phyloP scores from a whole-genome alignment of 2,797 vertebrate species.

The Lithobates pipiens region DNA sequence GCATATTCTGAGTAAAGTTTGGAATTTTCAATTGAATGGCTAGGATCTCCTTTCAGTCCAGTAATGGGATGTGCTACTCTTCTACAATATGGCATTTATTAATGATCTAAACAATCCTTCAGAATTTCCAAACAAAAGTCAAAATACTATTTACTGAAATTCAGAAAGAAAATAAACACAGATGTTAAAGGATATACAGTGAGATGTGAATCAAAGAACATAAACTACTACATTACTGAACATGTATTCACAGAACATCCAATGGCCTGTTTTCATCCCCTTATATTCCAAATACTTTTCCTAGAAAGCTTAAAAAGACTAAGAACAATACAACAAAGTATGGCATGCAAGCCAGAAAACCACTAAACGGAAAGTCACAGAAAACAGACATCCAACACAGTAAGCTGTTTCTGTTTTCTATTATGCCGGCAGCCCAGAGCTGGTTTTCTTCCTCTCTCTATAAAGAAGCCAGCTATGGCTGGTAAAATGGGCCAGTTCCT shows the following conservation, averaged over 20 bases:
- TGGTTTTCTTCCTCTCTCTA: no score
- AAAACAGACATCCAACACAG: no score
- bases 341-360: no score
- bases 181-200: neutral
- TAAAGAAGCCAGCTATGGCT: no score
- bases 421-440: no score
- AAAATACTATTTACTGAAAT: constrained; percentile 1
- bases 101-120: neutral
- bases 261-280: neutral
- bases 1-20: neutral
- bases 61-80: neutral
- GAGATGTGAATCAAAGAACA: neutral
- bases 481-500: no score
- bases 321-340: neutral
- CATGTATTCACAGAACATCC: neutral
- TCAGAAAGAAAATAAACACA: neutral
- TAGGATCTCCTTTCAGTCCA: no score
- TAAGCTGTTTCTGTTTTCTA: no score
- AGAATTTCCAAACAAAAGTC: neutral
- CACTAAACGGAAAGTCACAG: no score
- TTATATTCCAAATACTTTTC: neutral
- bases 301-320: neutral
- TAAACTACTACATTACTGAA: neutral
- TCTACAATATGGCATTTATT: neutral
- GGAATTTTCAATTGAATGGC: neutral